phyloP scores from a whole-genome alignment of 1,140 invertebrate species.

The Brevipalpus yothersi region DNA sequence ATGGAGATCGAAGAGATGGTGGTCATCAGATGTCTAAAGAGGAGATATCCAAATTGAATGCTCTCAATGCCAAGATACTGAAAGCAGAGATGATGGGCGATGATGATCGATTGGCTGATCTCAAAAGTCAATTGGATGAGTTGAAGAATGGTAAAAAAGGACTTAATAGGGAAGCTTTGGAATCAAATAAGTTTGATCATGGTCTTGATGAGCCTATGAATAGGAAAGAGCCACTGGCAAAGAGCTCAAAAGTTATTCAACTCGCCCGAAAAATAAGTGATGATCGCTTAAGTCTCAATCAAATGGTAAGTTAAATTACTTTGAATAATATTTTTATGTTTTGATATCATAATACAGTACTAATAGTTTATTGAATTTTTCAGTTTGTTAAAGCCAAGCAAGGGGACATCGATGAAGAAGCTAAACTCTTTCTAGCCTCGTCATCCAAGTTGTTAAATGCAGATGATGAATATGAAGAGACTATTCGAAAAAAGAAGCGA shows the following conservation, averaged over 20 bases:
- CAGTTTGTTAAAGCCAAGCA: not conserved
- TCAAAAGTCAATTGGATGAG: constrained; percentile 38
- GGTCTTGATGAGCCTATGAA: not conserved
- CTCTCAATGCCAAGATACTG: constrained; percentile 39
- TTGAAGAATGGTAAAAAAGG: no score
- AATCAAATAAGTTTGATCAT: not conserved
- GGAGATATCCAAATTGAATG: not conserved
- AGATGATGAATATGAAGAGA: constrained; percentile 9
- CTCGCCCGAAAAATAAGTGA: not conserved
- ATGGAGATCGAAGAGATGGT: not conserved
- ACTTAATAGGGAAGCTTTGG: not conserved
- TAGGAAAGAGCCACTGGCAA: not conserved
- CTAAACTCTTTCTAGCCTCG: not conserved
- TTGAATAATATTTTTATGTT: not conserved
- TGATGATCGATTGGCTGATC: constrained; percentile 32
- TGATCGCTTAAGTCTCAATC: not conserved
- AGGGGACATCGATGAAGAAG: constrained; percentile 1
- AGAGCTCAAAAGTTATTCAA: not conserved
- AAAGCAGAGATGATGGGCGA: constrained; percentile 75
- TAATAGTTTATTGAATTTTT: not conserved
- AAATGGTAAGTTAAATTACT: not conserved
- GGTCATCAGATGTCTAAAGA: not conserved
- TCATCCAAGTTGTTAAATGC: not conserved
- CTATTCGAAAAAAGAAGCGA: not conserved
- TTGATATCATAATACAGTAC: not conserved